Evolutionary conservation across 2,113 vertebrate genomes (phyloP).

Genomic region (Lathamus discolor): DNA sequence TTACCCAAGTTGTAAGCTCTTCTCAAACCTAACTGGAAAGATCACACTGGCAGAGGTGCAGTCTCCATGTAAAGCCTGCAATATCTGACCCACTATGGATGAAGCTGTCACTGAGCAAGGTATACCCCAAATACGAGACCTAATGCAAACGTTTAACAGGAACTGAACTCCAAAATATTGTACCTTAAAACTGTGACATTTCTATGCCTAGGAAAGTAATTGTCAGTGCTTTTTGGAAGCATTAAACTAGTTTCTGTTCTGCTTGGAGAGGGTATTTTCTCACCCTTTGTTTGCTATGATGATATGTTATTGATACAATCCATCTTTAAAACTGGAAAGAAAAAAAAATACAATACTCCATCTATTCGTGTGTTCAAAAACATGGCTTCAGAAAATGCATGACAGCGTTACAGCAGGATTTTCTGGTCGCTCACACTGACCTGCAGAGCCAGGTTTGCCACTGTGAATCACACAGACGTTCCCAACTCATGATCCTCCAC

Average conservation of each 20-base stretch:
- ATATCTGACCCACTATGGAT: accelerated
- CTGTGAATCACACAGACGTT: accelerated
- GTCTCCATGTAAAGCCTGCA: not conserved
- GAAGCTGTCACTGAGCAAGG: not conserved
- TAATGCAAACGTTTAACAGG: not conserved
- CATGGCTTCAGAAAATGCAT: accelerated
- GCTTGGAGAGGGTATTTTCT: not conserved
- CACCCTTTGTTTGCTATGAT: not conserved
- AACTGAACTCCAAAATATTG: not conserved
- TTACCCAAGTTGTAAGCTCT: not conserved
- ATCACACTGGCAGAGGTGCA: not conserved
- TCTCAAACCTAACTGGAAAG: not conserved
- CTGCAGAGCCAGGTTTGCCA: not conserved
- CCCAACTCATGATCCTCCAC: not conserved
- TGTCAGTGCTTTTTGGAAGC: not conserved
- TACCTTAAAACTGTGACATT: accelerated
- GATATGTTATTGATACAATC: not conserved
- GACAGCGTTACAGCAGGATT: not conserved
- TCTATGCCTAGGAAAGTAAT: not conserved
- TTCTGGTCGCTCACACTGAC: not conserved
- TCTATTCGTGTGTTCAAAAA: accelerated
- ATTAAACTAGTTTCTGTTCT: not conserved
- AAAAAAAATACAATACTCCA: not conserved
- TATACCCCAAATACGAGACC: accelerated
- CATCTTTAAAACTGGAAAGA: not conserved